phyloP scores from a whole-genome alignment of 2,797 vertebrate genomes.

The Novumbra hubbsi region DNA sequence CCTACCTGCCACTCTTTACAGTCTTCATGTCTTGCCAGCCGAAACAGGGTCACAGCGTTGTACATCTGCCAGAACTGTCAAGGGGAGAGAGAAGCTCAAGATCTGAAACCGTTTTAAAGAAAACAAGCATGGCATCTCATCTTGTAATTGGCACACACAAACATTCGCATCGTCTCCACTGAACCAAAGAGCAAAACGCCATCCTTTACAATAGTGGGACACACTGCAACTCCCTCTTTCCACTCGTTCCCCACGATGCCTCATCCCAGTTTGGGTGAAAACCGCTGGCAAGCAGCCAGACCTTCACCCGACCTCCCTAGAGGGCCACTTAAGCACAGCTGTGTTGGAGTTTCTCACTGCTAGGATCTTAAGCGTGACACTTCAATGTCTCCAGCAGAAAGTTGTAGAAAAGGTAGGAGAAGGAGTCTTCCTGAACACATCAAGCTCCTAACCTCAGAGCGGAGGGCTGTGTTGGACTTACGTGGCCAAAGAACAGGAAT shows the following conservation, averaged over 20 bases:
- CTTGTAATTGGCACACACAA: too few relatives aligned
- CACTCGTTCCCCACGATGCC: not conserved
- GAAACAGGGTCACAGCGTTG: constrained; percentile 90
- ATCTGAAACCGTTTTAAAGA: constrained; percentile 1
- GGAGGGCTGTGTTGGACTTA: constrained; percentile 72
- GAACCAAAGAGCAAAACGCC: not conserved
- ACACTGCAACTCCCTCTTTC: not conserved
- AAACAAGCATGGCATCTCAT: not conserved
- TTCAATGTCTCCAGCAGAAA: not conserved
- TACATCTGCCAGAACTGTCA: constrained; percentile 97
- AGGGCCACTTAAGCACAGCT: not conserved
- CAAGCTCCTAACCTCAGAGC: too few relatives aligned
- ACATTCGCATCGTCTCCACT: not conserved
- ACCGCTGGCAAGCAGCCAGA: not conserved
- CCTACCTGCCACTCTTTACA: constrained; percentile 98
- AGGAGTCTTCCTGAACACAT: too few relatives aligned
- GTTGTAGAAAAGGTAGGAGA: not conserved
- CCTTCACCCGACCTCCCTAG: not conserved
- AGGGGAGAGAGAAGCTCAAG: constrained; percentile 19
- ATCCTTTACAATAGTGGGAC: not conserved
- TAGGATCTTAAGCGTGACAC: too few relatives aligned
- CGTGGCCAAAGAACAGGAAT: constrained; percentile 96
- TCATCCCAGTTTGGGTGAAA: not conserved
- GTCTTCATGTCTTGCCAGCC: constrained; percentile 83
- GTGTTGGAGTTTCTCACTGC: not conserved